Conservation (phyloP, 2,888 invertebrate species). For the Caenorhabditis imperialis region DNA sequence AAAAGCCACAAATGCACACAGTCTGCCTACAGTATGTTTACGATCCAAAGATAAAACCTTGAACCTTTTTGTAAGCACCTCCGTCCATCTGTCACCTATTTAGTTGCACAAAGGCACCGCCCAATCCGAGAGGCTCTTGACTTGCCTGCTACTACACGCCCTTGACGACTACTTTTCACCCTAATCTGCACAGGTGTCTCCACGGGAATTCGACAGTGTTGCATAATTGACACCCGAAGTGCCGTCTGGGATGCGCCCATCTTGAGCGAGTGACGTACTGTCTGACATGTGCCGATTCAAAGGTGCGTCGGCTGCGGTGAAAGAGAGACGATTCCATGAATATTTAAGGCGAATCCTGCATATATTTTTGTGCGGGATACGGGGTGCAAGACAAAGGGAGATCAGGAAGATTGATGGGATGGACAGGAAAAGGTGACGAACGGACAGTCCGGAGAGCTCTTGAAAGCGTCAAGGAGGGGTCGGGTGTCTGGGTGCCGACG, state of each 20-base stretch:
- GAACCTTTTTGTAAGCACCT: constrained; percentile 44
- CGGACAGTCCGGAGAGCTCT: constrained; percentile 12
- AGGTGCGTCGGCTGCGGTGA: constrained; percentile 26
- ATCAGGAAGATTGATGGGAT: constrained; percentile 35
- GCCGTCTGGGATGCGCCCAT: constrained; percentile 16
- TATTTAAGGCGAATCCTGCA: constrained; percentile 36
- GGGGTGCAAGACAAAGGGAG: constrained; percentile 27
- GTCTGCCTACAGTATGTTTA: too few species aligned
- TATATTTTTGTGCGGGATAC: constrained; percentile 15
- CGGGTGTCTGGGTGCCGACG: constrained; percentile 11
- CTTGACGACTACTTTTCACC: constrained; percentile 5
- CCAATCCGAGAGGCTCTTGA: constrained; percentile 49
- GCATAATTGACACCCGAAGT: constrained; percentile 33
- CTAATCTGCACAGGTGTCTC: constrained; percentile 39
- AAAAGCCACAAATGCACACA: too few species aligned
- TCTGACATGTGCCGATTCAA: constrained; percentile 16
- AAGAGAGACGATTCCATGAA: constrained; percentile 37
- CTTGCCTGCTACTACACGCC: constrained; percentile 20
- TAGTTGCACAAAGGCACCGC: constrained; percentile 5
- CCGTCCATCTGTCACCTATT: constrained; percentile 34
- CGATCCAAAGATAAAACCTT: constrained; percentile 19
- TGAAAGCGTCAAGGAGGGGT: constrained; percentile 13
- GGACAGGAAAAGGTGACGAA: constrained; percentile 14
- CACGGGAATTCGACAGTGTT: constrained; percentile 11
- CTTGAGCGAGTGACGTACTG: constrained; percentile 20